These are phyloP conservation scores for Xestia sexstrigata DNA, from an alignment of 2,888 invertebrate species.

Conservation along the genomic window DNA sequence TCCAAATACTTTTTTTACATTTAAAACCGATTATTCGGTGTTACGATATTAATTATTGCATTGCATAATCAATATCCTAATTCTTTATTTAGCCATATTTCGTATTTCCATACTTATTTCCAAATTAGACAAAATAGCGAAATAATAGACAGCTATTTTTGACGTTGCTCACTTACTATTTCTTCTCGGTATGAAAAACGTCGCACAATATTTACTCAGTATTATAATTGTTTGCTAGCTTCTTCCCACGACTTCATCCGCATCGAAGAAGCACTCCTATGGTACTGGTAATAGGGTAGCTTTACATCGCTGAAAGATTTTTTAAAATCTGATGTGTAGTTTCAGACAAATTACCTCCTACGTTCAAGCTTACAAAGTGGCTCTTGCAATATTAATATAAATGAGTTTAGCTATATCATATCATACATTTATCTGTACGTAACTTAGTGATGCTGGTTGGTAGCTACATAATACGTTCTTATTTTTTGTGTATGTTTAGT, in stretches of 20 bases:
- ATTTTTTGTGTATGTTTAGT: slow-evolving; percentile 20
- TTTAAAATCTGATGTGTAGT: neutral
- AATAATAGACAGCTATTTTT: too few species aligned
- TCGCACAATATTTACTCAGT: neutral
- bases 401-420: neutral
- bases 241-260: neutral
- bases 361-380: neutral
- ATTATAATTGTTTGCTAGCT: neutral
- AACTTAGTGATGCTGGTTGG: neutral
- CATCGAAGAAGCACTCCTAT: neutral
- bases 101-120: too few species aligned
- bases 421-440: neutral
- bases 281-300: too few species aligned
- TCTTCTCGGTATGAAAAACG: neutral
- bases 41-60: too few species aligned
- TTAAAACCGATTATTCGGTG: too few species aligned
- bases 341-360: neutral
- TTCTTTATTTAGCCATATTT: too few species aligned
- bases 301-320: too few species aligned
- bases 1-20: too few species aligned
- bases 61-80: too few species aligned
- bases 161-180: neutral
- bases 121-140: too few species aligned
- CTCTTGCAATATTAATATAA: neutral
- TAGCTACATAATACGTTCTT: neutral